These are phyloP conservation scores for Crossaster papposus DNA, from an alignment of 53 echinoderm and acorn worm genomes.

Conservation along the genomic window DNA sequence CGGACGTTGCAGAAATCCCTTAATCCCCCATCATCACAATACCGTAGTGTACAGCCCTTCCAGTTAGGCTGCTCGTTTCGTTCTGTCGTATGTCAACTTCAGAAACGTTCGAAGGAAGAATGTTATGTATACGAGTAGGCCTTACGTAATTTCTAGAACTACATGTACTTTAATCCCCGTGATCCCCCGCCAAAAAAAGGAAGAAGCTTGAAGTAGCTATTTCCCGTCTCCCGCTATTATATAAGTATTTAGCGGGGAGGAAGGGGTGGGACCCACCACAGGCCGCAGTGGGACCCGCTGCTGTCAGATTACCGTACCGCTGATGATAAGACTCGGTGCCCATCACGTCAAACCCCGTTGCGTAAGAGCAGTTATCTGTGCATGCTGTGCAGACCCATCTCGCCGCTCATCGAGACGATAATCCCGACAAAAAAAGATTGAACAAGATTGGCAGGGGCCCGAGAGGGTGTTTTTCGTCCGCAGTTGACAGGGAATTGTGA, in stretches of 20 bases:
- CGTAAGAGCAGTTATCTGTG: not conserved
- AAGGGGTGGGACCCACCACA: constrained; percentile 11
- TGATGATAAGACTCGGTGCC: constrained; percentile 16
- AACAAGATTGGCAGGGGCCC: not conserved
- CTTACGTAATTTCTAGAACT: not conserved
- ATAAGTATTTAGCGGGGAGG: not conserved
- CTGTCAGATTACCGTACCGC: constrained; percentile 3
- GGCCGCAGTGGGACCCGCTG: constrained; percentile 20
- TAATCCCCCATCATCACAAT: not conserved
- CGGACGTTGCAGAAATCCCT: not conserved
- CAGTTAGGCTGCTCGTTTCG: not conserved
- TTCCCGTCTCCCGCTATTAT: not conserved
- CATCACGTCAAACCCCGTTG: not conserved
- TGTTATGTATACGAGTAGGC: not conserved
- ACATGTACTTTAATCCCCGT: not conserved
- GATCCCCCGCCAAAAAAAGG: not conserved
- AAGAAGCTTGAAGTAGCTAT: not conserved
- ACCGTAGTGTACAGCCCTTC: not conserved
- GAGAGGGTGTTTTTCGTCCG: not conserved
- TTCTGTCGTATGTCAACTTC: constrained; percentile 3
- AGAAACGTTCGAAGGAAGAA: not conserved
- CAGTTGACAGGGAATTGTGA: not conserved
- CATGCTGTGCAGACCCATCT: not conserved
- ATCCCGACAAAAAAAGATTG: not conserved
- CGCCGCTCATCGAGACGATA: not conserved